phyloP scores from a whole-genome alignment of 2,797 vertebrate genomes.

The Mustela erminea region DNA sequence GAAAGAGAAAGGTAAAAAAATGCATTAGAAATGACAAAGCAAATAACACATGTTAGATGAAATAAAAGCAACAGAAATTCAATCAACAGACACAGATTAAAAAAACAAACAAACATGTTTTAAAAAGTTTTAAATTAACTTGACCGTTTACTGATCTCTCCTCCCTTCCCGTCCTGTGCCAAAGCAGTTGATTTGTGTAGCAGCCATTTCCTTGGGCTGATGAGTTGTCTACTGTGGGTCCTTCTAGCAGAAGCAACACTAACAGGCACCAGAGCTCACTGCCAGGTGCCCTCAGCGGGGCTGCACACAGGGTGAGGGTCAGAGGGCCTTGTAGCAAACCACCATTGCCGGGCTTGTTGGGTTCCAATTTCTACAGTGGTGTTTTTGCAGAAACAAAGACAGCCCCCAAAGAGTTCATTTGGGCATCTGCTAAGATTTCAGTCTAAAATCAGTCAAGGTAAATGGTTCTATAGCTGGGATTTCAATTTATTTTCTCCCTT shows the following conservation, averaged over 20 bases:
- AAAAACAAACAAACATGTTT: not conserved
- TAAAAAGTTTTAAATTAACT: not conserved
- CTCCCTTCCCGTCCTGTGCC: not conserved
- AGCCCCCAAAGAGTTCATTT: not conserved
- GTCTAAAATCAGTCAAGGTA: not conserved
- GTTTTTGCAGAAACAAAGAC: not conserved
- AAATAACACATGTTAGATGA: not conserved
- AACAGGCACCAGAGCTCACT: not conserved
- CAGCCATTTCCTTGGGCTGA: not conserved
- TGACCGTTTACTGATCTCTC: not conserved
- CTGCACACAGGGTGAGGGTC: not conserved
- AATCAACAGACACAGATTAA: not conserved
- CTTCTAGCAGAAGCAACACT: not conserved
- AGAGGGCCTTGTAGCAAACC: not conserved
- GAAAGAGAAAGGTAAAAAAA: not conserved
- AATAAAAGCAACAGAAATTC: not conserved
- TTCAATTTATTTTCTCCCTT: not conserved
- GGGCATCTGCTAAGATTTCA: not conserved
- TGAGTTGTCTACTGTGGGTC: not conserved
- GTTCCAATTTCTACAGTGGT: not conserved
- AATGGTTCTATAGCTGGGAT: not conserved
- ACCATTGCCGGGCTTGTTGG: not conserved
- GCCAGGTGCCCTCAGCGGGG: not conserved
- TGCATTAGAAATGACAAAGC: not conserved
- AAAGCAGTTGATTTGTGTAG: not conserved